Evolutionary conservation across 2,888 invertebrate genomes (phyloP), one percentile per base, ranked within the genome.

Genomic region (Gymnocheta viridis): DNA sequence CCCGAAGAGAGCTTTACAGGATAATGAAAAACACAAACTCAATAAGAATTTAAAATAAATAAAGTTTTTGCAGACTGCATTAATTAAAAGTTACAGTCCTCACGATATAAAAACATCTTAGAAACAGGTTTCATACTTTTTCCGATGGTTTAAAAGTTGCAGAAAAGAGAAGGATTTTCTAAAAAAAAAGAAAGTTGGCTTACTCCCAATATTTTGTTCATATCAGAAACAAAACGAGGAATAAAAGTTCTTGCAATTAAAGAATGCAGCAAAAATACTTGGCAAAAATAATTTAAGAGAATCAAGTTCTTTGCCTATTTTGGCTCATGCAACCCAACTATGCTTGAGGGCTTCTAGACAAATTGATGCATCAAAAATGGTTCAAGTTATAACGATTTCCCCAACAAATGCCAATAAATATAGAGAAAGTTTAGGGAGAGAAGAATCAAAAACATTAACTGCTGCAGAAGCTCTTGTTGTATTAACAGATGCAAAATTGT

Each of bases 401-500:
- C 67, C 78, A 78, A 24, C n/a, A n/a, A 32, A 49, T 49, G 56
- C 66, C 19, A 66, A 41, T 38, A 80, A 73, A 64, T 72, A 78
- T 58, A 54, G 72, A 17, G 24, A 72, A 47, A 27, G 47, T 64
- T 35, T 72, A 54, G 64, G 44, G 22, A 64, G 27, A 64, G 64
- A 64, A 44, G 64, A 64, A 44, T 22, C 51, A 51, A 79, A 60
- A 38, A 29, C 70, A 62, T 5, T 77, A 19, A 66, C 56, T 49
- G 60, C 49, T 17, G 87, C 88, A 86, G 86, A 86, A 77, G 87
- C 87, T 69, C 44, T 88, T 81, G 78, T 86, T 38, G 78, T 87
- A 62, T 67, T 88, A 66, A 85, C 88, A 62, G 87, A 88, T 19
- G 87, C 82, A 22, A 86, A 87, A 69, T 77, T 88, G 80, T 87